Percentiles rank a stretch among this genome's conserved stretches.
phyloP scores from a whole-genome alignment of 2,113 vertebrate species.

The Narcine bancroftii region DNA sequence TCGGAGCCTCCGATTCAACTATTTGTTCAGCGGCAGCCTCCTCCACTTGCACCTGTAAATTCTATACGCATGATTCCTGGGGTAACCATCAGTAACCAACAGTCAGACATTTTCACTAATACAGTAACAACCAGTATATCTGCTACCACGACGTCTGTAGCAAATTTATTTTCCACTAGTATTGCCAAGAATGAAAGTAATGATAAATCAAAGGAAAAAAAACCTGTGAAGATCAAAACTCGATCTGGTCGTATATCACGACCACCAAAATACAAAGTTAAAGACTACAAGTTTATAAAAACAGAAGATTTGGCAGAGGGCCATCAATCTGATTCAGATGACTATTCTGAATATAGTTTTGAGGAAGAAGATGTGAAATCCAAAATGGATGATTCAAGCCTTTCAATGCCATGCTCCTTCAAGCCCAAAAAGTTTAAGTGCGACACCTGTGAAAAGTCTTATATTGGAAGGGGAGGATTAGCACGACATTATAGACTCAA shows the following conservation, averaged over 20 bases:
- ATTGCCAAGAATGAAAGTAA: slow-evolving; percentile 51
- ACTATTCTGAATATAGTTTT: slow-evolving; percentile 83
- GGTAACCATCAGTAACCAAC: slow-evolving; percentile 39
- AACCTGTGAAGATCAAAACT: slow-evolving; percentile 74
- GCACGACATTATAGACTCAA: slow-evolving; percentile 84
- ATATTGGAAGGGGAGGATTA: slow-evolving; percentile 85
- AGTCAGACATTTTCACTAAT: not conserved
- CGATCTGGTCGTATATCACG: slow-evolving; percentile 84
- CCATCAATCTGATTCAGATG: slow-evolving; percentile 86
- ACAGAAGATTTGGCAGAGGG: slow-evolving; percentile 81
- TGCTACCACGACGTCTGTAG: slow-evolving; percentile 40
- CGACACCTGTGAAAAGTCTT: slow-evolving; percentile 80
- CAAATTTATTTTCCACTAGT: slow-evolving; percentile 35
- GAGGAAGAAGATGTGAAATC: slow-evolving; percentile 73
- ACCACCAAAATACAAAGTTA: slow-evolving; percentile 88
- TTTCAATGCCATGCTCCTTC: slow-evolving; percentile 54
- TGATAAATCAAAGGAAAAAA: slow-evolving; percentile 62
- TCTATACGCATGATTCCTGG: slow-evolving; percentile 52
- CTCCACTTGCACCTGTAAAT: slow-evolving; percentile 53
- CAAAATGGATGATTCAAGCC: slow-evolving; percentile 45
- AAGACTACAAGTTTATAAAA: slow-evolving; percentile 95
- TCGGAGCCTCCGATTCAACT: slow-evolving; percentile 62
- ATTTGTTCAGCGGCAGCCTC: slow-evolving; percentile 60
- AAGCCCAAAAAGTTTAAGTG: slow-evolving; percentile 75
- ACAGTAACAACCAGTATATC: slow-evolving; percentile 34